Evolutionary conservation across 2,797 vertebrate genomes (phyloP), one percentile per base, ranked within the genome.

Genomic region (Sarcophilus harrisii): DNA sequence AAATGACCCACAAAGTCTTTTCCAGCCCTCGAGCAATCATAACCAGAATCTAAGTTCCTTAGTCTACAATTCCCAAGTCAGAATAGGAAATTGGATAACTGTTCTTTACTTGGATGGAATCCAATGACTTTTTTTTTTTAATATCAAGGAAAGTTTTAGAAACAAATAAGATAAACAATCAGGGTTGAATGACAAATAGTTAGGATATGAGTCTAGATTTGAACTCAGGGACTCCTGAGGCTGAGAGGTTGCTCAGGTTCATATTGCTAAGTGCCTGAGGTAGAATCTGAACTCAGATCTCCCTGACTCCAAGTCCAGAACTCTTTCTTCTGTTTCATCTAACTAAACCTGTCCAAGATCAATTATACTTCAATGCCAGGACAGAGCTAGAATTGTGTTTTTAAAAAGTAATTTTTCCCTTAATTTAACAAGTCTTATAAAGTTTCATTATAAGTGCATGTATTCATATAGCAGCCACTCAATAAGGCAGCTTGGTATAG

Each of bases 291-390:
- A 45, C 66, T 81, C 38, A 81, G 38, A 45, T 45, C n/a, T 45
- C 4, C 6, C 38, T 81, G 18, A 81, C 73, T 45, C 32, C n/a
- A 81, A 45, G 9, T 45, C 32, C n/a, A 73, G n/a, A 81, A 81
- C 8, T 81, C 0, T 81, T 38, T 81, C 18, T 38, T n/a, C 38
- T 45, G 38, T 1, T 27, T 21, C 38, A 3, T 45, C n/a, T 81
- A 81, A 45, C 18, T 45, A 81, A 18, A 73, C 94, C 9, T 95
- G 45, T 95, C 58, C 32, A 73, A 94, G 54, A n/a, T 90, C 6
- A 30, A 90, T 62, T 54, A 45, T 32, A 32, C 29, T 93, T 96
- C 89, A 60, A 14, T 66, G n/a, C n/a, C 92, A 94, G 21, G 38
- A 94, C 28, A 90, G 0, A n/a, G 16, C 57, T 59, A 94, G 91